Base-by-base conservation (phyloP, 2,888 invertebrate species). In the Ceramica pisi region DNA sequence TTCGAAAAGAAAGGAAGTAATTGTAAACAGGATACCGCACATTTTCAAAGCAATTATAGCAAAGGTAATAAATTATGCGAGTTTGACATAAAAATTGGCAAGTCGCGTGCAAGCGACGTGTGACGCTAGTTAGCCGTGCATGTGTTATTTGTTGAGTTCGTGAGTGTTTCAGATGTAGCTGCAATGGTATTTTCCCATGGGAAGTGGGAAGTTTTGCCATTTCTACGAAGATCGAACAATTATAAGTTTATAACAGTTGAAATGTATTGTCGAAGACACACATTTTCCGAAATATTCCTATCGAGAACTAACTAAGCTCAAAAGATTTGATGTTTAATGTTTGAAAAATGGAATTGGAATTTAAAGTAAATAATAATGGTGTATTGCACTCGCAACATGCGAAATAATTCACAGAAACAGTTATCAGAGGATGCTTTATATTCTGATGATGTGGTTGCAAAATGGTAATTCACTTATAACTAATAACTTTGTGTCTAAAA, bases 151-250 rank as follows among this genome's bases (percentile, higher is more conserved):
- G 19, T 16, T 56, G 41, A 71, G 57, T 59, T 81, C 81, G 81
- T 82, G 81, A 82, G 70, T 68, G 57, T 61, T 65, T 55, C 53
- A 57, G 68, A 81, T 75, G 48, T 71, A n/a, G 31, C 35, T 71
- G 31, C 23, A 23, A 26, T 41, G 4, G 19, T 60, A n/a, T 66
- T 82, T 82, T 82, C 67, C 46, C 81, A 82, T 71, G 83, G 66
- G 80, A 75, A 82, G 48, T 74, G 66, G 48, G 23, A 53, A 56
- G 31, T 44, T 21, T 23, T 62, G 61, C 50, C 26, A 81, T 81
- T 81, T 31, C 60, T 76, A 71, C 66, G 64, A 67, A 19, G 12
- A 12, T 35, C 16, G 23, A 56, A 51, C 26, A 63, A 78, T 63
- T 35, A 62, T 12, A 56, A 1, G 35, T 55, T 14, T 26, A 14